Base-by-base conservation (phyloP, 2,797 vertebrate species). In the Manis javanica region DNA sequence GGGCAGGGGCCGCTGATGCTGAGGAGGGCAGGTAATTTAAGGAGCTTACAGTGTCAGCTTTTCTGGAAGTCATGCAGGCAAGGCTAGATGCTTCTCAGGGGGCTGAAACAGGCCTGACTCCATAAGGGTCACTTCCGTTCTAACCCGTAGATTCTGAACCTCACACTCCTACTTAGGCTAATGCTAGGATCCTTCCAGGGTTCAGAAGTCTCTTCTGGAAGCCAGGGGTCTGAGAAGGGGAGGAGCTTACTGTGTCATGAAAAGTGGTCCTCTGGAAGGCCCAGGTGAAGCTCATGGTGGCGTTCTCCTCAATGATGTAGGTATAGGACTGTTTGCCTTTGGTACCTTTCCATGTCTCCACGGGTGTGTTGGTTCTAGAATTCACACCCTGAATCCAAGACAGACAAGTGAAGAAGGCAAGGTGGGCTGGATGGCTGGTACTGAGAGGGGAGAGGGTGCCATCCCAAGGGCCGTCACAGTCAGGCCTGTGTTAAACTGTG, bases 251-350 rank as follows among this genome's bases (percentile, higher is more conserved):
- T 39, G 91, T 97, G 34, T 98, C 96, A 0, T 97, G 98, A 69
- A 97, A 97, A 0, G 98, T 98, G 0, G 99, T 99, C 75, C 99
- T 99, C 94, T 99, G 99, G 98, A 99, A 99, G 1, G 99, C 99
- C 99, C 99, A 99, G 7, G 99, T 99, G 98, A 99, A 99, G 98
- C 99, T 99, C 98, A 98, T 95, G 15, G 99, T 99, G 10, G 97
- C 97, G 0, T 99, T 99, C 84, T 97, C 99, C 98, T 99, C 98
- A 81, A 99, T 98, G 42, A 99, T 83, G 68, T 99, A 99, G 16
- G 99, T 99, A 97, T 99, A 99, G 6, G 99, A 99, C 97, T 99
- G 99, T 94, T 99, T 99, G 63, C 98, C 98, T 84, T 94, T 99
- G 82, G 98, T 98, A 24, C 99, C 99, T 21, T 96, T 99, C 99